Evolutionary conservation across 2,888 invertebrate species (phyloP).

Genomic region (Agrotis exclamationis): DNA sequence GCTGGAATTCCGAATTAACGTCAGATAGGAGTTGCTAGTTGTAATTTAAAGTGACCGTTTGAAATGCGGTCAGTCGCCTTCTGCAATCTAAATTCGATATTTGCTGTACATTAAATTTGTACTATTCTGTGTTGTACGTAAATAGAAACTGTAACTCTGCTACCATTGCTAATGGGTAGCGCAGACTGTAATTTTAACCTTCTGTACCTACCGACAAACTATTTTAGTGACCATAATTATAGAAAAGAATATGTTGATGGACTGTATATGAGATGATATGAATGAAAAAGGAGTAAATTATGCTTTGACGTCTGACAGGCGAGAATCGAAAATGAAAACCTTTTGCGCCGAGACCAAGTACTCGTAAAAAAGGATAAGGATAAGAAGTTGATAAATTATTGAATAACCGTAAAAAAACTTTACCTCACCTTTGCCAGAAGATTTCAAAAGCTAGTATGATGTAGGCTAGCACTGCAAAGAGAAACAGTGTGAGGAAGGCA

Average conservation of each 20-base stretch:
- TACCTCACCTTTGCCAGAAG: constrained; percentile 72
- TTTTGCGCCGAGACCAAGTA: too few species aligned
- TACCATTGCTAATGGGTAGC: not conserved
- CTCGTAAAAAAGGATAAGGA: too few species aligned
- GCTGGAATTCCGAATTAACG: constrained; percentile 35
- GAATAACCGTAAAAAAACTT: not conserved
- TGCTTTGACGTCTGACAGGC: not conserved
- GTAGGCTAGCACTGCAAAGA: constrained; percentile 68
- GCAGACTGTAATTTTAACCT: not conserved
- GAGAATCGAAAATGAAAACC: too few species aligned
- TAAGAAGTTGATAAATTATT: too few species aligned
- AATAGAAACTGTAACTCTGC: constrained; percentile 13
- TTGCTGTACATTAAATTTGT: constrained; percentile 30
- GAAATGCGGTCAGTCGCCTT: constrained; percentile 32
- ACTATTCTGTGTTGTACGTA: not conserved
- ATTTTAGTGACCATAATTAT: not conserved
- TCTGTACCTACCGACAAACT: not conserved
- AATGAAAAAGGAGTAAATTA: too few species aligned
- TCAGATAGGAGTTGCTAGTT: constrained; percentile 32
- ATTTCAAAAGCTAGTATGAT: constrained; percentile 75
- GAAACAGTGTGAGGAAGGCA: constrained; percentile 79
- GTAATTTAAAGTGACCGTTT: constrained; percentile 32
- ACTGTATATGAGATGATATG: too few species aligned
- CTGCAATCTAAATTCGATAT: constrained; percentile 31
- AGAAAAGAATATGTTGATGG: not conserved